Evolutionary conservation across 2,888 invertebrate species (phyloP).

Genomic region (Pogonocherus hispidulus): DNA sequence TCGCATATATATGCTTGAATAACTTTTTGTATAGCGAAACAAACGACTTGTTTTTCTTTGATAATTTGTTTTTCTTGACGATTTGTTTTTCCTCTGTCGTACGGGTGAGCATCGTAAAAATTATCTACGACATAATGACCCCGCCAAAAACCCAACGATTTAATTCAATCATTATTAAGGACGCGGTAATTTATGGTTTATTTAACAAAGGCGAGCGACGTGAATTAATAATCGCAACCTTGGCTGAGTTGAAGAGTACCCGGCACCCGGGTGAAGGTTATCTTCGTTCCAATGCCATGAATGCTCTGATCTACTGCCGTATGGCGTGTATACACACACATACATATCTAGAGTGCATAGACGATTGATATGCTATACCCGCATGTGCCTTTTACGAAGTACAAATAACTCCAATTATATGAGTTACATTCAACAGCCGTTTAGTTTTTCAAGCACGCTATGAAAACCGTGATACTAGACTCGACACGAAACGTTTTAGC

Average conservation of each 20-base stretch:
- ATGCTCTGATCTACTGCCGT: conserved; percentile 1
- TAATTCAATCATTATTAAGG: conserved; percentile 35
- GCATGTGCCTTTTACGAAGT: conserved; percentile 17
- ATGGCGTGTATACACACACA: conserved; percentile 1
- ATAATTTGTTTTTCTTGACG: no score
- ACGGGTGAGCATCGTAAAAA: no score
- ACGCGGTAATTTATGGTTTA: conserved; percentile 34
- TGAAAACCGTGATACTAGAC: background rate
- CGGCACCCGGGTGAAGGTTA: conserved; percentile 57
- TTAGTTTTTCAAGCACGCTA: background rate
- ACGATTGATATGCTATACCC: conserved; percentile 7
- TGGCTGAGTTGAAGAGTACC: conserved; percentile 52
- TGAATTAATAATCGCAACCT: conserved; percentile 57
- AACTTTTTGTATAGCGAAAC: no score
- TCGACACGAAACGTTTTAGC: background rate
- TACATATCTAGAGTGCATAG: background rate
- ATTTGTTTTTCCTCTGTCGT: no score
- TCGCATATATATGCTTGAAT: no score
- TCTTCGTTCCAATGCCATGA: conserved; percentile 39
- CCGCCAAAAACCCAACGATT: conserved; percentile 17
- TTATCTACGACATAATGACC: background rate
- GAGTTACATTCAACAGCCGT: background rate
- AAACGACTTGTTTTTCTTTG: no score
- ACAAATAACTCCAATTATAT: background rate
- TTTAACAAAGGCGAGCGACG: conserved; percentile 48